Conservation (phyloP, 1,140 invertebrate genomes). For the Atta cephalotes region DNA sequence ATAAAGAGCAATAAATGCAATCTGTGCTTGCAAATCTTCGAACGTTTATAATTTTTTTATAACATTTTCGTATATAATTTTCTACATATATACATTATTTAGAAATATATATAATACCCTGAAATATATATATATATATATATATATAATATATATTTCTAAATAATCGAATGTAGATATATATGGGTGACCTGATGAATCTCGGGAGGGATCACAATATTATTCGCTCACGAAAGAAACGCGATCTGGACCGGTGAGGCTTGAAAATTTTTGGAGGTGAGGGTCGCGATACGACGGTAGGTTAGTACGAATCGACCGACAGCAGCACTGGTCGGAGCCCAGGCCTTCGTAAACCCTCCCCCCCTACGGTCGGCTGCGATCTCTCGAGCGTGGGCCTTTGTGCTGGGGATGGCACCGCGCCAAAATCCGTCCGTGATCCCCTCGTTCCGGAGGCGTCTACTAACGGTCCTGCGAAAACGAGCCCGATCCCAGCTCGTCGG, state of each 20-base stretch:
- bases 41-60: too few relatives aligned
- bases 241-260: constrained; percentile 34
- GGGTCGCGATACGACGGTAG: constrained; percentile 70
- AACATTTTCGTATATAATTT: too few relatives aligned
- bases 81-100: neutral
- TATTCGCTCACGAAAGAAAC: neutral
- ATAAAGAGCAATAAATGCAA: too few relatives aligned
- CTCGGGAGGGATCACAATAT: constrained; percentile 10
- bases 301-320: constrained; percentile 69
- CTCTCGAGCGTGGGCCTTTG: constrained; percentile 70
- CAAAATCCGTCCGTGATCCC: constrained; percentile 82
- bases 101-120: too few relatives aligned
- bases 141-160: neutral
- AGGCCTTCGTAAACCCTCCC: constrained; percentile 39
- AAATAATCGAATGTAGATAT: neutral
- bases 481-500: constrained; percentile 66
- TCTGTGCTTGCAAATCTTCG: too few relatives aligned
- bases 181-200: neutral
- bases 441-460: constrained; percentile 74
- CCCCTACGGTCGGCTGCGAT: constrained; percentile 29
- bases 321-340: constrained; percentile 30
- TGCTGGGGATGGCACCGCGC: constrained; percentile 78
- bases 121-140: neutral
- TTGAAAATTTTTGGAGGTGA: constrained; percentile 68
- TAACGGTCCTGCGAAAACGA: constrained; percentile 82